Base-by-base conservation (phyloP, 2,113 vertebrate genomes). In the Istiophorus platypterus region DNA sequence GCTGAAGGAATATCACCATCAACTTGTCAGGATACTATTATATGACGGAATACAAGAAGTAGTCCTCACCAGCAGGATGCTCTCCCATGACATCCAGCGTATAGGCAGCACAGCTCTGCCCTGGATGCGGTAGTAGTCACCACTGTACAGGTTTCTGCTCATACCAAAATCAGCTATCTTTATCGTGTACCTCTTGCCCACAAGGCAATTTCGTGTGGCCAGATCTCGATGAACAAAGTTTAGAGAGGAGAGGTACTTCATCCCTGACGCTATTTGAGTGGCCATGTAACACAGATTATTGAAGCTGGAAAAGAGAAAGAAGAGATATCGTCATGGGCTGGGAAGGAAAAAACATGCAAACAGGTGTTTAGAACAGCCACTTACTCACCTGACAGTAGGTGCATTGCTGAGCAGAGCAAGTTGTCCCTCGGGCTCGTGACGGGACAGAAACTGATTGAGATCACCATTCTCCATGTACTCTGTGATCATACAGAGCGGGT, bases 71-170 rank as follows among this genome's bases (percentile, higher is more conserved):
- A 99, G 93, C 74, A 99, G 93, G 82, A 99, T 99, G 95, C 98
- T 99, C 89, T 99, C 98, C 98, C 98, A 99, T 14, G 98, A 99
- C 98, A 99, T 99, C 98, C 98, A 99, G 85, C 98, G 97, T 80
- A 99, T 99, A 1, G 98, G 98, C 41, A 99, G 96, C 41, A 99
- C 98, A 0, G 98, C 98, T 13, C 98, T 92, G 29, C 98, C 98
- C 91, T 99, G 98, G 92, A 99, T 99, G 76, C 98, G 96, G 92
- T 99, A 99, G 90, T 99, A 99, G 88, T 99, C 98, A 7, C 98
- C 97, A 0, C 97, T 99, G 93, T 99, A 99, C 73, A 99, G 95
- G 86, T 99, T 99, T 34, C 98, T 95, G 94, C 98, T 99, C 98
- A 99, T 99, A 61, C 98, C 98, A 1, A 99, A 99, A 92, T 99